Evolutionary conservation across 2,113 vertebrate species (phyloP), one percentile per base, ranked within the genome.

Genomic region (Pseudolaguvia tuberculata): DNA sequence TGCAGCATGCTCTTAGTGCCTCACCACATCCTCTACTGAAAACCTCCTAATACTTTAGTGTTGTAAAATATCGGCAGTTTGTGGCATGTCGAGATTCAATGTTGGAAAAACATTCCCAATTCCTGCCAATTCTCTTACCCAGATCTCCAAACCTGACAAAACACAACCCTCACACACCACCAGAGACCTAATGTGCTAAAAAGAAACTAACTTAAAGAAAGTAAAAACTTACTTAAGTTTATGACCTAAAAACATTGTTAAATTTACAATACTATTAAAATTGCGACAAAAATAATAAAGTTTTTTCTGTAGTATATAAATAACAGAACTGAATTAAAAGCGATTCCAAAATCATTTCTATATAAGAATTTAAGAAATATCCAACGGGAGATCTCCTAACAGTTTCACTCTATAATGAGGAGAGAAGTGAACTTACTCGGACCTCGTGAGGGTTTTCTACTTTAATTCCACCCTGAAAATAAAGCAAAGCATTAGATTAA

Each of bases 381-480:
- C 56, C 11, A 10, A 17, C 7, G 20, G 3, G 2, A 31, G 17
- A 18, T 5, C 17, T 76, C 18, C 14, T 35, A 8, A 42, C 39
- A 42, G 4, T 42, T 42, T 42, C 1, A 42, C 23, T 58, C 25
- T 17, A 14, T 7, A 52, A n/a, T 18, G 50, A n/a, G 55, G 14
- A 3, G 57, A 42, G 11, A 3, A 42, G 29, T n/a, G 13, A 65
- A 82, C 88, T 86, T 88, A 98, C 96, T 95, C 95, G 95, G 51
- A 90, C 88, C n/a, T 94, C 93, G 48, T 86, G 84, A 5, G 93
- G 90, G 77, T 86, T 88, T 86, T 99, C 94, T 85, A 99, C 95
- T 84, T 88, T 94, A 75, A 97, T 92, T 42, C 87, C 86, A 78
- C 97, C 95, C 97, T 99, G 84, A 73, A 84, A 6, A 84, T 70